Percentiles rank a stretch among this genome's conserved stretches.
Conservation (phyloP, 1,140 invertebrate species). For the Holotrichia oblita region DNA sequence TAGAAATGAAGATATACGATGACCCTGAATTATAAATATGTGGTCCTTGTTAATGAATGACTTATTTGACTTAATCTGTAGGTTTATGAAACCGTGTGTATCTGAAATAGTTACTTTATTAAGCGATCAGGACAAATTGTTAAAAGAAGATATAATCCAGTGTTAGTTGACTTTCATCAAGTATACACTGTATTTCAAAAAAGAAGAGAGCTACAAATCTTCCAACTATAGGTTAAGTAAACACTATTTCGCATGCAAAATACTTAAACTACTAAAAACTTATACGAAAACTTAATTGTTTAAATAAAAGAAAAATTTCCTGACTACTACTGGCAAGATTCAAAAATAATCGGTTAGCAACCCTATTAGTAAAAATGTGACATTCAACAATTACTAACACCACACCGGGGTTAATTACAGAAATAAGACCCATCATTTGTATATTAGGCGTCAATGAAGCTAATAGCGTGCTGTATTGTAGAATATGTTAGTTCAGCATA, state of each 20-base stretch:
- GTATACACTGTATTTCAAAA: neutral
- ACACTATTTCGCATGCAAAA: neutral
- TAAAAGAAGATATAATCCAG: neutral
- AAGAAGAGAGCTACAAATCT: neutral
- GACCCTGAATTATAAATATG: constrained; percentile 28
- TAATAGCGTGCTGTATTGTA: no score
- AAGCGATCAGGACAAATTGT: neutral
- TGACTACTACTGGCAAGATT: no score
- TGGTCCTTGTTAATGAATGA: constrained; percentile 30
- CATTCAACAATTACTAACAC: no score
- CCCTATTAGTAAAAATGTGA: no score
- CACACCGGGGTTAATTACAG: no score
- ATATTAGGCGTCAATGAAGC: no score
- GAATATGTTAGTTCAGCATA: no score
- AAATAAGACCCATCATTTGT: no score
- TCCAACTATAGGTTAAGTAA: neutral
- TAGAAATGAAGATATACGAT: constrained; percentile 8
- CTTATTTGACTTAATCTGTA: neutral
- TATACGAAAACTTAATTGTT: no score
- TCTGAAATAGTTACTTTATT: neutral
- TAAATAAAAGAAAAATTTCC: no score
- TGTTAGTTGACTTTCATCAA: neutral
- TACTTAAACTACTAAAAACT: no score
- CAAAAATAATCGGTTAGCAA: no score
- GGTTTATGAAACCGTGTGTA: neutral